A percentile compares a stretch with the other conserved stretches of the same genome.
phyloP scores from a whole-genome alignment of 2,113 vertebrate species.

The Oostethus manadensis region DNA sequence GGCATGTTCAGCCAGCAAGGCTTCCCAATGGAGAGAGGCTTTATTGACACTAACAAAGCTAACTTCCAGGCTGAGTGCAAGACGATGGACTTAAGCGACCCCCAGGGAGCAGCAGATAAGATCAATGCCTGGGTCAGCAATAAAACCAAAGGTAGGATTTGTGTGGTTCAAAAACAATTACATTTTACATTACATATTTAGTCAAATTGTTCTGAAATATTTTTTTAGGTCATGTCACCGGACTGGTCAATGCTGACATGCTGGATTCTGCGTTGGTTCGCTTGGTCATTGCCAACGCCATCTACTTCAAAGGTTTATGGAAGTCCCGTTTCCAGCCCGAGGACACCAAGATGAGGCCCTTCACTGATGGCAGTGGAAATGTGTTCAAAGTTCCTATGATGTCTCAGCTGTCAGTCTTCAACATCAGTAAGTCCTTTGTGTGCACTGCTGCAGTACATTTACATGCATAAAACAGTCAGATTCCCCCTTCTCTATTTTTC shows the following conservation, averaged over 20 bases:
- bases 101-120: conserved; percentile 71
- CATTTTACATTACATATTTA: neutral
- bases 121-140: conserved; percentile 91
- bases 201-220: conserved; percentile 19
- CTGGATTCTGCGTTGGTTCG: conserved; percentile 76
- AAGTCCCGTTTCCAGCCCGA: conserved; percentile 86
- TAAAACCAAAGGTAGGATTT: conserved; percentile 80
- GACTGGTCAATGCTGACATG: conserved; percentile 78
- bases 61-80: conserved; percentile 83
- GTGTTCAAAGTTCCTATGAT: conserved; percentile 88
- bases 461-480: too few species aligned
- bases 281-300: conserved; percentile 82
- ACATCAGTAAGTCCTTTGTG: conserved; percentile 75
- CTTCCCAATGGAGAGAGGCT: conserved; percentile 78
- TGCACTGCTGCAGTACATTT: too few species aligned
- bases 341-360: conserved; percentile 85
- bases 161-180: neutral
- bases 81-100: conserved; percentile 76
- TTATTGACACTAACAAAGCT: conserved; percentile 80
- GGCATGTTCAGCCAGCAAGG: conserved; percentile 80
- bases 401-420: conserved; percentile 86
- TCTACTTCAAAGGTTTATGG: conserved; percentile 96
- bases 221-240: conserved; percentile 84
- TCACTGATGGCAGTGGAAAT: conserved; percentile 77
- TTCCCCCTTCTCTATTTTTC: too few species aligned